phyloP scores from a whole-genome alignment of 2,797 vertebrate genomes.

The Mionectes olivaceus region DNA sequence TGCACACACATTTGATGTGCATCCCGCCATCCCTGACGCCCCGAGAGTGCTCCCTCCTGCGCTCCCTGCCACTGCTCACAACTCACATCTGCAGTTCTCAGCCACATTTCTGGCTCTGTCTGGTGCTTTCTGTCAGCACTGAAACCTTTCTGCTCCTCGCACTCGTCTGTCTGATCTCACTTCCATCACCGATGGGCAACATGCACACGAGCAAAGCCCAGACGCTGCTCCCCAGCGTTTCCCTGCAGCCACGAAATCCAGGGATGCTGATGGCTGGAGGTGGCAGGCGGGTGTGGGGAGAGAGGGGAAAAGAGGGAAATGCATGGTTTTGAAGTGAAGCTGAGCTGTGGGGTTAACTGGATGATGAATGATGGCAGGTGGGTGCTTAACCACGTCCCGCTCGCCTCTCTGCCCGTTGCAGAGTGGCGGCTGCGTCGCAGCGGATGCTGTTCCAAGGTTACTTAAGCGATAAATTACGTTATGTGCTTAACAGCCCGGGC shows the following conservation, averaged over 20 bases:
- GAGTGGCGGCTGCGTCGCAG: not conserved
- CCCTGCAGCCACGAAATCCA: not conserved
- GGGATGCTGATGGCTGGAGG: not conserved
- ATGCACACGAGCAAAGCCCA: not conserved
- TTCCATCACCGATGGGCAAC: not conserved
- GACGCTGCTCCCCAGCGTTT: not conserved
- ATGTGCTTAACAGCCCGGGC: slow-evolving; percentile 35
- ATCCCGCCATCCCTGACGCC: fast-evolving
- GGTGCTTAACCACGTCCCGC: not conserved
- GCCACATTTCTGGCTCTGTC: not conserved
- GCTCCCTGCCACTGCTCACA: fast-evolving
- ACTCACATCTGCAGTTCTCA: not conserved
- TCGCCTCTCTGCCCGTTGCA: not conserved
- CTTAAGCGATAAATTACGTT: slow-evolving; percentile 66
- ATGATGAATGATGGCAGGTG: not conserved
- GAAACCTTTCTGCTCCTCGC: not conserved
- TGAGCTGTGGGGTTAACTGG: not conserved
- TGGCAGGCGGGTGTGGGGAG: not conserved
- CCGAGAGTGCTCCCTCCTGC: fast-evolving
- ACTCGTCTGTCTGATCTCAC: fast-evolving
- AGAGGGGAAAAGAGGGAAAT: not conserved
- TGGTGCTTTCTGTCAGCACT: fast-evolving
- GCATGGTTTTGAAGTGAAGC: fast-evolving
- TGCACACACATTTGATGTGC: fast-evolving
- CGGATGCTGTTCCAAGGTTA: slow-evolving; percentile 54